Evolutionary conservation across 2,113 vertebrate species (phyloP).

Genomic region (human): DNA sequence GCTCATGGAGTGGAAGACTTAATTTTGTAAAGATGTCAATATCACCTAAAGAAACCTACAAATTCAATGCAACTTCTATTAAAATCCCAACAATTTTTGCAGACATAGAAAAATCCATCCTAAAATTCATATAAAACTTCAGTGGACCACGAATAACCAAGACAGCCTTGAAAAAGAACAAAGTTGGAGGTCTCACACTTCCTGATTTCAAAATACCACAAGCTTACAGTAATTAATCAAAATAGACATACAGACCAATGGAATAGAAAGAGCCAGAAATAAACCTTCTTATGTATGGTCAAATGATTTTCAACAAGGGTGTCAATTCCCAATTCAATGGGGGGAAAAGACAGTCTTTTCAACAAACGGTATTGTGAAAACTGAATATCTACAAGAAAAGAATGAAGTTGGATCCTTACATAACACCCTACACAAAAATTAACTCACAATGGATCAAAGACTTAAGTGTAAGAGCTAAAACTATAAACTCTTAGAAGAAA

Average conservation of each 20-base stretch:
- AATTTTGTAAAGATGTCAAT: background rate
- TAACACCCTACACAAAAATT: background rate
- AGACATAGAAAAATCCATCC: background rate
- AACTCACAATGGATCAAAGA: background rate
- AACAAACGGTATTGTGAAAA: background rate
- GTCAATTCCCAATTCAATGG: background rate
- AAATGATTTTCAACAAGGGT: background rate
- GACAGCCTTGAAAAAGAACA: background rate
- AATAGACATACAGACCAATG: background rate
- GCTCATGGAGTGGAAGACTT: background rate
- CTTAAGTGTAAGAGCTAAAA: background rate
- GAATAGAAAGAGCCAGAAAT: background rate
- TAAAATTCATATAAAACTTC: background rate
- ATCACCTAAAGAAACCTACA: background rate
- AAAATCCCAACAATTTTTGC: background rate
- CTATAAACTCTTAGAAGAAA: background rate
- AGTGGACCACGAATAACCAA: background rate
- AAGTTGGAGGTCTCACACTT: background rate
- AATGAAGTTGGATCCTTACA: background rate
- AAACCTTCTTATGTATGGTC: background rate
- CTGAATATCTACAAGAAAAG: background rate
- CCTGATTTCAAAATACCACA: slow-evolving; percentile 21
- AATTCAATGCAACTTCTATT: background rate
- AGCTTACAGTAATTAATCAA: background rate
- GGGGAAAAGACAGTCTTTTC: background rate